Evolutionary conservation across 2,797 vertebrate species (phyloP).

Genomic region (Sandelia bainsii): DNA sequence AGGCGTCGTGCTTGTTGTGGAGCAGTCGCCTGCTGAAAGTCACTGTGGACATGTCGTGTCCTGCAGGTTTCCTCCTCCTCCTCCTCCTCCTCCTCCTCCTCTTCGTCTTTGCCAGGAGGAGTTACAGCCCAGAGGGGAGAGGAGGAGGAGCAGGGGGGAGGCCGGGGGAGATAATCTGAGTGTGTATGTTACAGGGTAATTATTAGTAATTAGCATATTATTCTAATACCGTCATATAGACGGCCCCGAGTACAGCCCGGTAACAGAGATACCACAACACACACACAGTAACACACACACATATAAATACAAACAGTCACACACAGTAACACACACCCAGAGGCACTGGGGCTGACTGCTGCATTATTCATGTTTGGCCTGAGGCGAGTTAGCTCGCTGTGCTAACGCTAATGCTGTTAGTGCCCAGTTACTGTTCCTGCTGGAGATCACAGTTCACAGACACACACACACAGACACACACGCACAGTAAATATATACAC

Average conservation of each 20-base stretch:
- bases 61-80: slow-evolving; percentile 17
- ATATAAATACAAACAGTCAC: not conserved
- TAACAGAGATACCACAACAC: slow-evolving; percentile 33
- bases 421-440: slow-evolving; percentile 62
- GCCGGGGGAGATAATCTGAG: slow-evolving; percentile 38
- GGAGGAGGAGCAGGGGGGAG: not conserved
- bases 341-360: slow-evolving; percentile 57
- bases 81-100: not conserved
- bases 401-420: slow-evolving; percentile 72
- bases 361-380: slow-evolving; percentile 76
- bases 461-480: slow-evolving; percentile 33
- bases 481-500: slow-evolving; percentile 1
- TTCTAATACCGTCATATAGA: slow-evolving; percentile 63
- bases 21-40: slow-evolving; percentile 22
- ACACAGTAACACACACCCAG: slow-evolving; percentile 46
- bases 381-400: slow-evolving; percentile 66
- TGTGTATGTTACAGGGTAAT: slow-evolving; percentile 69
- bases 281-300: slow-evolving; percentile 44
- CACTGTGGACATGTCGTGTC: slow-evolving; percentile 15
- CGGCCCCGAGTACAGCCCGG: slow-evolving; percentile 55
- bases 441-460: slow-evolving; percentile 67
- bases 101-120: slow-evolving; percentile 41
- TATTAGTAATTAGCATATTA: slow-evolving; percentile 78
- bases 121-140: slow-evolving; percentile 28
- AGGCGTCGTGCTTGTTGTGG: not conserved